These are phyloP conservation scores for Hypselothyrea guttata DNA, from an alignment of 2,888 invertebrate species.

Conservation along the genomic window DNA sequence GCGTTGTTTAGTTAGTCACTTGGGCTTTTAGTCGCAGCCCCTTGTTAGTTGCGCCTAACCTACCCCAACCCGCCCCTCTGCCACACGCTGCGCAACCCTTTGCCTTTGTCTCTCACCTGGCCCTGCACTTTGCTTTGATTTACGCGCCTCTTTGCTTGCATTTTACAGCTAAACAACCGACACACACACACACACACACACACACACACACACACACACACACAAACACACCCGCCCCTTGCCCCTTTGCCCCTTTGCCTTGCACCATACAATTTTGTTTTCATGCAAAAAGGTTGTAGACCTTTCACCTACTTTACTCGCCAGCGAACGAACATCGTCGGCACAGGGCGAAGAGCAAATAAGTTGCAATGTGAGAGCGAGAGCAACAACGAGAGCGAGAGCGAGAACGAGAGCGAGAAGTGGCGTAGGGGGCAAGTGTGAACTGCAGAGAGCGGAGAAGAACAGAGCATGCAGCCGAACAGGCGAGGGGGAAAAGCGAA, in stretches of 20 bases:
- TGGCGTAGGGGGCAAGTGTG: conserved; percentile 3
- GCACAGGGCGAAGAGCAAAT: conserved; percentile 41
- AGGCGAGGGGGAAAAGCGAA: conserved; percentile 2
- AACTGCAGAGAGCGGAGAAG: conserved; percentile 2
- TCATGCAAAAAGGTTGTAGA: conserved; percentile 77
- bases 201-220: conserved; percentile 2
- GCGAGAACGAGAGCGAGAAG: conserved; percentile 10
- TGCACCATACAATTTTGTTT: conserved; percentile 66
- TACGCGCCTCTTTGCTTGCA: conserved; percentile 33
- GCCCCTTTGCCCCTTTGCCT: too few species aligned
- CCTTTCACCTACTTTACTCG: conserved; percentile 80
- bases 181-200: conserved; percentile 5
- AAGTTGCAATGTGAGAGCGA: conserved; percentile 23
- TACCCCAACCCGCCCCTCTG: conserved; percentile 1
- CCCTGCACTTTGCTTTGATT: conserved; percentile 61
- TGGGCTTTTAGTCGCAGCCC: background rate
- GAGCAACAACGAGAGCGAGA: conserved; percentile 10
- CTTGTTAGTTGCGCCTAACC: background rate
- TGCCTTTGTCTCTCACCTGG: conserved; percentile 30
- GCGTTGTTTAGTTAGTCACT: conserved; percentile 55
- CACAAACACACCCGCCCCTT: conserved; percentile 18
- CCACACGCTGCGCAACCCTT: conserved; percentile 3
- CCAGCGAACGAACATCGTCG: conserved; percentile 17
- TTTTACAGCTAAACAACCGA: conserved; percentile 23
- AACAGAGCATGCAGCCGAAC: too few species aligned